phyloP scores from a whole-genome alignment of 2,113 vertebrate genomes.

The Trichomycterus rosablanca region DNA sequence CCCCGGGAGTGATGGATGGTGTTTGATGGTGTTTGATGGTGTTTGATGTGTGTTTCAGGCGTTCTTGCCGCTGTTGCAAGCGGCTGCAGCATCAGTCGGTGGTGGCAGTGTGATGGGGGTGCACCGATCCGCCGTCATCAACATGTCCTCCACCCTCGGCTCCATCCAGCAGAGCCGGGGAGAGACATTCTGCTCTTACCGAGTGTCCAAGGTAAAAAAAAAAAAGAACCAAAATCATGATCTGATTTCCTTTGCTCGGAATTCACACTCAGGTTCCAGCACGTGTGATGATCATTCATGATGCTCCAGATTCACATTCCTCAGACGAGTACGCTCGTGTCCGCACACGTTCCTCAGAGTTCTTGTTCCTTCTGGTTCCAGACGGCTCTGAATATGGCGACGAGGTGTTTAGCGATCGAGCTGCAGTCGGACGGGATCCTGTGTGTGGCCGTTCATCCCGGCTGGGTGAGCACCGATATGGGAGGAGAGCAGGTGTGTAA shows the following conservation, averaged over 20 bases:
- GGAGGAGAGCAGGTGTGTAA: slow-evolving; percentile 57
- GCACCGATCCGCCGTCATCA: slow-evolving; percentile 61
- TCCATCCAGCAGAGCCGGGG: slow-evolving; percentile 57
- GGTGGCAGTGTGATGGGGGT: slow-evolving; percentile 55
- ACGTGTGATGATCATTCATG: too few relatives aligned
- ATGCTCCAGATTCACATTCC: too few relatives aligned
- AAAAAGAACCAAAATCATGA: too few relatives aligned
- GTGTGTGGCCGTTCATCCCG: slow-evolving; percentile 63
- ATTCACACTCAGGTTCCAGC: too few relatives aligned
- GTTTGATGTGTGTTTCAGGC: slow-evolving; percentile 44
- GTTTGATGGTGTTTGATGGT: neutral
- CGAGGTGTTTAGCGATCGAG: slow-evolving; percentile 63
- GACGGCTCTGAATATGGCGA: slow-evolving; percentile 70
- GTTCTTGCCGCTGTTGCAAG: slow-evolving; percentile 58
- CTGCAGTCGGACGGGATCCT: slow-evolving; percentile 64
- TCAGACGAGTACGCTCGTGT: too few relatives aligned
- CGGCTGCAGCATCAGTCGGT: slow-evolving; percentile 50
- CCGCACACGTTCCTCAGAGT: too few relatives aligned
- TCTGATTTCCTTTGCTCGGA: too few relatives aligned
- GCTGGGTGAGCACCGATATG: slow-evolving; percentile 70
- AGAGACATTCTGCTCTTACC: slow-evolving; percentile 55
- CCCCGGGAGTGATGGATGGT: too few relatives aligned
- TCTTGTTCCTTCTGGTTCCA: slow-evolving; percentile 15
- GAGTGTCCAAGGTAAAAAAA: slow-evolving; percentile 61
- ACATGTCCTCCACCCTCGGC: slow-evolving; percentile 60